Conservation (phyloP, 2,888 invertebrate species). For the Invenusta paracnida region DNA sequence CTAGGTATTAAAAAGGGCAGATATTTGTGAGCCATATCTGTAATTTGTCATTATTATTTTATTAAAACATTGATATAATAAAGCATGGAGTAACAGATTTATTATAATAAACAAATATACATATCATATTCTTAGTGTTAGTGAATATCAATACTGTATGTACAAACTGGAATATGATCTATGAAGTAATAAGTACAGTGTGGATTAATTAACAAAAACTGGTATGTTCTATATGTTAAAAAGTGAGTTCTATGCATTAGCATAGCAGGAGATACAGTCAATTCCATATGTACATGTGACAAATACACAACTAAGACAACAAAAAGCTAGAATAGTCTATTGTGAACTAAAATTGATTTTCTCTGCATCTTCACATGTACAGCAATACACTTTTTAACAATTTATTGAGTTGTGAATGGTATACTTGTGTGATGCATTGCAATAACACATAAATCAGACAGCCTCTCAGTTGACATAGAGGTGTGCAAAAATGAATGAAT, state of each 20-base stretch:
- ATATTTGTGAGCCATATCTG: background rate
- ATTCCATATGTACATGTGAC: background rate
- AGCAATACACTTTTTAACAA: too few relatives aligned
- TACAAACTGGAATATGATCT: background rate
- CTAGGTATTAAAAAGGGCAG: too few relatives aligned
- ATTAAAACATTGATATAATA: background rate
- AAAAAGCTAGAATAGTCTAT: background rate
- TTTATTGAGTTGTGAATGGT: background rate
- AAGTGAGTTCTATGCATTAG: background rate
- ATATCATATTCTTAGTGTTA: background rate
- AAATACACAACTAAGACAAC: background rate
- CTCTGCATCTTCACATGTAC: background rate
- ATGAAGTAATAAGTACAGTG: background rate
- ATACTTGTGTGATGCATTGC: slow-evolving; percentile 4
- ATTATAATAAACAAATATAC: background rate
- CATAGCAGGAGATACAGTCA: background rate
- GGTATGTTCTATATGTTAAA: background rate
- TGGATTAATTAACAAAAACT: background rate
- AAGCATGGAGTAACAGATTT: too few relatives aligned
- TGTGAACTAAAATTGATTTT: background rate
- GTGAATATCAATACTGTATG: background rate
- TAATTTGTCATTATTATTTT: background rate
- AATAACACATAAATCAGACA: slow-evolving; percentile 27
- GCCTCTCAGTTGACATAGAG: background rate
- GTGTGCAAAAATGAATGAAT: background rate